Evolutionary conservation across 2,888 invertebrate genomes (phyloP), one percentile per base, ranked within the genome.

Genomic region (Brachyptera risi): DNA sequence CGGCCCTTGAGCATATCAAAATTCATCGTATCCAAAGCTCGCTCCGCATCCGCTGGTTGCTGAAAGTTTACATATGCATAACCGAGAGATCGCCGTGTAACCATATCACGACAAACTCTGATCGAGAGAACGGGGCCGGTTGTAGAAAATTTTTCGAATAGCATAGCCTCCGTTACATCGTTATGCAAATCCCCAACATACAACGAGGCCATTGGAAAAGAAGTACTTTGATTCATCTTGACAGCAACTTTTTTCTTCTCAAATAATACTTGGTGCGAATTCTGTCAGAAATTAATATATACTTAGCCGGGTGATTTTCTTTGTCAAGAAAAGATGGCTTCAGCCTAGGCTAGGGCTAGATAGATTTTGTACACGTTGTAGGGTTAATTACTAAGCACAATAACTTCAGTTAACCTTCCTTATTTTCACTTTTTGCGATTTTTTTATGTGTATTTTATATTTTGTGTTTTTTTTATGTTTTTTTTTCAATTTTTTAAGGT

Each of bases 41-140:
- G 88, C 80, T 99, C 99, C 75, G 99, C 98, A 83, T 99, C 99
- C 70, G 94, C 92, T 71, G 98, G 96, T 77, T 98, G 96, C 79
- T 99, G 98, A 78, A 99, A 99, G 80, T 99, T 99, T 70, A 99
- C 98, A 78, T 99, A 99, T 71, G 98, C 99, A 82, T 99, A 99
- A 68, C 99, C 99, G 70, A 99, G 83, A 63, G 98, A 99, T 73
- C 96, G 87, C 73, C 98, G 87, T 68, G 97, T 97, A 69, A 96
- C 89, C 83, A 97, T 89, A 79, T 99, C 99, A 72, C 99, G 88
- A 78, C 99, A 99, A 65, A 99, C 98, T 72, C 99, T 89, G 76
- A 99, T 99, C 65, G 98, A 98, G 67, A 99, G 82, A 66, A 99
- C 98, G 67, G 98, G 97, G 67, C 99, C 99, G 75, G 96, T 95